phyloP scores from a whole-genome alignment of 2,797 vertebrate genomes.

The Etheostoma perlongum region DNA sequence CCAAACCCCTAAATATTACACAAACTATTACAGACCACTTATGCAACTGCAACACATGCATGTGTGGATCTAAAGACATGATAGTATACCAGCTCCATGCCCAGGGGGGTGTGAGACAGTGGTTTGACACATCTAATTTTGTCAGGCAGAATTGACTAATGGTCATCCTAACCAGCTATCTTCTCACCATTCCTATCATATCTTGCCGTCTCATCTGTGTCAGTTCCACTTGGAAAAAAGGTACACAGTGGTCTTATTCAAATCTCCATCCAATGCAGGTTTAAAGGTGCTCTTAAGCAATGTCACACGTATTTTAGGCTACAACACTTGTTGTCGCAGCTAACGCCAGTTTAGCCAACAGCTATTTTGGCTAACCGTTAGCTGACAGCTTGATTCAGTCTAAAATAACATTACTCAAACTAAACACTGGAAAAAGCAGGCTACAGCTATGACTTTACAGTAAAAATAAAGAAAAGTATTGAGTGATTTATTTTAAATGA shows the following conservation, averaged over 20 bases:
- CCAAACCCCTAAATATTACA: slow-evolving; percentile 21
- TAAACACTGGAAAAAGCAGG: too few relatives aligned
- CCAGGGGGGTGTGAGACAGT: slow-evolving; percentile 6
- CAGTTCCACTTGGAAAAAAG: neutral
- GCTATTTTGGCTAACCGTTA: too few relatives aligned
- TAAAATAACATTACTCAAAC: too few relatives aligned
- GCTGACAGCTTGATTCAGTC: too few relatives aligned
- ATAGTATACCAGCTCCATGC: neutral
- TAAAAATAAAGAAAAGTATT: too few relatives aligned
- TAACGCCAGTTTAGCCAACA: too few relatives aligned
- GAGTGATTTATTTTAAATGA: too few relatives aligned
- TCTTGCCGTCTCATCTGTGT: neutral
- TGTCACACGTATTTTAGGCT: too few relatives aligned
- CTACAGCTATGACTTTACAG: too few relatives aligned
- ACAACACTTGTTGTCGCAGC: too few relatives aligned
- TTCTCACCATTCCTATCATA: neutral
- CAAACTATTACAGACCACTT: slow-evolving; percentile 15
- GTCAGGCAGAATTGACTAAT: slow-evolving; percentile 29
- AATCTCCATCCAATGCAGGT: neutral
- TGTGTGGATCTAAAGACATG: slow-evolving; percentile 17
- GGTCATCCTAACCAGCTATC: slow-evolving; percentile 17
- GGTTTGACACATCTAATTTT: slow-evolving; percentile 37
- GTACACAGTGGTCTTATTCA: neutral
- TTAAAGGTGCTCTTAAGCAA: neutral
- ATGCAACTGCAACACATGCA: slow-evolving; percentile 22